Percentiles rank a stretch among this genome's conserved stretches.
phyloP scores from a whole-genome alignment of 1,140 invertebrate species.

The Neodiprion virginianus region DNA sequence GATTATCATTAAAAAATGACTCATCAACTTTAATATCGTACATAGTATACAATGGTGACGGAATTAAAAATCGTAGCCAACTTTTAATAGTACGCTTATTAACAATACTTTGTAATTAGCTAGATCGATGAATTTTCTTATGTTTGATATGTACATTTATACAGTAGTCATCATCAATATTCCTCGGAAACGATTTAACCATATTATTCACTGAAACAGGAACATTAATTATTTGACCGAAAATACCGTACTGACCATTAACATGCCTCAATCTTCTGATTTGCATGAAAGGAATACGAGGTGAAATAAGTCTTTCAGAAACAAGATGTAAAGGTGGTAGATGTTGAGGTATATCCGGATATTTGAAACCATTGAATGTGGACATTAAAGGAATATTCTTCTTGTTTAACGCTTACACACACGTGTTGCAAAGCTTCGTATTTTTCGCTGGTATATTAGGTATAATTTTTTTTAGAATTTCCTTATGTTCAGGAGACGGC shows the following conservation, averaged over 20 bases:
- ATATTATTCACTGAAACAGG: slow-evolving; percentile 48
- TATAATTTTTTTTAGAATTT: too few relatives aligned
- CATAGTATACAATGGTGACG: slow-evolving; percentile 27
- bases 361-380: slow-evolving; percentile 17
- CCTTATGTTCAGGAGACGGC: too few relatives aligned
- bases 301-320: slow-evolving; percentile 51
- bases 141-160: slow-evolving; percentile 45
- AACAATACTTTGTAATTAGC: slow-evolving; percentile 25
- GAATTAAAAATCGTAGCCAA: slow-evolving; percentile 29
- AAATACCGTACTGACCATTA: slow-evolving; percentile 46
- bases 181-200: slow-evolving; percentile 48
- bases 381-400: slow-evolving; percentile 11
- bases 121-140: slow-evolving; percentile 39
- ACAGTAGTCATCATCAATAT: slow-evolving; percentile 45
- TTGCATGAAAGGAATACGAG: slow-evolving; percentile 32
- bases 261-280: slow-evolving; percentile 46
- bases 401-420: not conserved
- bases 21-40: not conserved
- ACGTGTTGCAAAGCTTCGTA: too few relatives aligned
- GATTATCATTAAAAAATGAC: slow-evolving; percentile 17
- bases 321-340: slow-evolving; percentile 40
- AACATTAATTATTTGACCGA: slow-evolving; percentile 52
- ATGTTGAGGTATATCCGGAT: slow-evolving; percentile 8
- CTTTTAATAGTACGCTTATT: slow-evolving; percentile 31
- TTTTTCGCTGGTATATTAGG: too few relatives aligned